A percentile compares a stretch with the other conserved stretches of the same genome.
Conservation (phyloP, 2,113 vertebrate genomes). For the Delphinus delphis region DNA sequence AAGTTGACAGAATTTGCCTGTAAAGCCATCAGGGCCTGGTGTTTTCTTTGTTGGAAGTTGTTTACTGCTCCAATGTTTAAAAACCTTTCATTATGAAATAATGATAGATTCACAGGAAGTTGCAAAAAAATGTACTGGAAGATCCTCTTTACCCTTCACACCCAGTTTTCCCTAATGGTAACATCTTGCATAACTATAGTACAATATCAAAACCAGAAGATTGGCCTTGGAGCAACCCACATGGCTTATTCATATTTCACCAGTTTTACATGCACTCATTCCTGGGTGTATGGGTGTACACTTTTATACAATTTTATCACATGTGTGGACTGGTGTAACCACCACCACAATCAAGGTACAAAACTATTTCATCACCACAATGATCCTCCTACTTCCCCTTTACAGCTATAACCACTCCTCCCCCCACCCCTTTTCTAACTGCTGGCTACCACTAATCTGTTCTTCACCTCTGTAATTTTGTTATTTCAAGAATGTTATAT, state of each 20-base stretch:
- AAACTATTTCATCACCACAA: neutral
- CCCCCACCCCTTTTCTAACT: neutral
- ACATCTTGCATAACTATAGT: neutral
- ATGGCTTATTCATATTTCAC: neutral
- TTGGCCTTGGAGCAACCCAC: neutral
- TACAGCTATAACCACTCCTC: neutral
- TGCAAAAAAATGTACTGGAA: neutral
- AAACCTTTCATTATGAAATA: neutral
- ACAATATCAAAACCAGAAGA: neutral
- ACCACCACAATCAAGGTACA: neutral
- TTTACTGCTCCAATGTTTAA: slow-evolving; percentile 5
- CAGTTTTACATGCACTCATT: neutral
- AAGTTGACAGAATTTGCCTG: neutral
- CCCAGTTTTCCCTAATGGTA: neutral
- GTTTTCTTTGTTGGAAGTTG: neutral
- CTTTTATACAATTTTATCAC: neutral
- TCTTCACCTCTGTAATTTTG: neutral
- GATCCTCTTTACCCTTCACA: neutral
- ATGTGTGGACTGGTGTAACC: neutral
- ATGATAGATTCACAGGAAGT: neutral
- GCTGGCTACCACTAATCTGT: neutral
- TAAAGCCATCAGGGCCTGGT: neutral
- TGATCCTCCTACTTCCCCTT: neutral
- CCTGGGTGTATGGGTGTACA: neutral
- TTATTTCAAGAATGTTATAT: neutral